These are phyloP conservation scores for Timandra comae DNA, from an alignment of 2,888 invertebrate species.

Conservation along the genomic window DNA sequence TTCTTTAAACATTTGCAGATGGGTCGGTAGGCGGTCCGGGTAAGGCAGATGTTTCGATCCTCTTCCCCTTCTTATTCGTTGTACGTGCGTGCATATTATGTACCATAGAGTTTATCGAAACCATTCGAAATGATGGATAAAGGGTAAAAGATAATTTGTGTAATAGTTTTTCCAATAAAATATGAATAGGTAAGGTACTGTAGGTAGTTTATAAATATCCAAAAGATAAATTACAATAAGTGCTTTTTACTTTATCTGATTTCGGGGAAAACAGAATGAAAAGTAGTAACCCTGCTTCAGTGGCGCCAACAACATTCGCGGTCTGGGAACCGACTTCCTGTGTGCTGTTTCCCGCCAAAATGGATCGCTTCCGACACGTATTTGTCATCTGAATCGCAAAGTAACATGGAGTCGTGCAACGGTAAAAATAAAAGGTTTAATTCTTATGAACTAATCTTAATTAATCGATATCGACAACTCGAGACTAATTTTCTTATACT, in stretches of 20 bases:
- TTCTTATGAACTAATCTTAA: no score
- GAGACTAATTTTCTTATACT: no score
- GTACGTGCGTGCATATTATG: constrained; percentile 47
- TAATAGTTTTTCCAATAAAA: constrained; percentile 7
- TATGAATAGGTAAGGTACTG: no score
- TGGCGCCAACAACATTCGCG: constrained; percentile 71
- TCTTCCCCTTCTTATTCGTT: constrained; percentile 36
- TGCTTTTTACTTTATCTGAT: no score
- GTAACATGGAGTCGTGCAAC: constrained; percentile 29
- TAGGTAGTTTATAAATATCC: no score
- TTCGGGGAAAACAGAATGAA: constrained; percentile 7
- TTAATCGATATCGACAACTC: no score
- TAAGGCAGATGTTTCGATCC: constrained; percentile 61
- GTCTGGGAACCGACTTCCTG: constrained; percentile 73
- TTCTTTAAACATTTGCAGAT: constrained; percentile 70
- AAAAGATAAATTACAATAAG: no score
- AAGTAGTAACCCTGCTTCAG: constrained; percentile 29
- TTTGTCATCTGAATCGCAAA: constrained; percentile 66
- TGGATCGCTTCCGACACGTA: constrained; percentile 73
- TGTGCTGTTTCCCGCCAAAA: constrained; percentile 69
- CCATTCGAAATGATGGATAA: no score
- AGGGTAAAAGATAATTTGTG: no score
- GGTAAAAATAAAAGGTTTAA: no score
- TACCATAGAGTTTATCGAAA: no score
- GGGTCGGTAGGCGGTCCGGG: constrained; percentile 46